phyloP scores from a whole-genome alignment of 2,888 invertebrate genomes.

The Iselma pallidipennis region DNA sequence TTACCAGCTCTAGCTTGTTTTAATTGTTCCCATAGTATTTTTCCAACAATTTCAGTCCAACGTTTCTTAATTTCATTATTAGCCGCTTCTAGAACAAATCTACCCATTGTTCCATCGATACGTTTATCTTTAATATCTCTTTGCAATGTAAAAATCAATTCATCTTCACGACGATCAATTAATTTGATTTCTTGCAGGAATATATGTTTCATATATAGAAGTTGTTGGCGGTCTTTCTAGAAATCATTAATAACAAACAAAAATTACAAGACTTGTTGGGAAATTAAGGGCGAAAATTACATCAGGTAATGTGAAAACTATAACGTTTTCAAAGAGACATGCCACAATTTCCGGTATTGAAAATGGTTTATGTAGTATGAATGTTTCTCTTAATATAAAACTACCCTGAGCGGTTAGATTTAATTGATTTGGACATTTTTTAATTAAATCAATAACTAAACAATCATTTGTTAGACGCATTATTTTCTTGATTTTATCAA shows the following conservation, averaged over 20 bases:
- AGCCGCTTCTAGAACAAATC: not conserved
- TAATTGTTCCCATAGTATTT: slow-evolving; percentile 4
- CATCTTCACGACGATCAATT: not conserved
- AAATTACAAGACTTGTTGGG: not conserved
- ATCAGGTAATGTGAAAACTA: not conserved
- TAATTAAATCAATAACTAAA: not conserved
- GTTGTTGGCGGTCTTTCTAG: not conserved
- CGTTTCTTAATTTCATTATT: not conserved
- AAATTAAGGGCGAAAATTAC: not conserved
- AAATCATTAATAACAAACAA: not conserved
- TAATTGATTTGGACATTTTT: not conserved
- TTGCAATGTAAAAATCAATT: not conserved
- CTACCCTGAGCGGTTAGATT: not conserved
- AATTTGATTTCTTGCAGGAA: not conserved
- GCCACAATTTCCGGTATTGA: not conserved
- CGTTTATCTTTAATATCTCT: not conserved
- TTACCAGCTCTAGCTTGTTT: not conserved
- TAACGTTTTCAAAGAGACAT: not conserved
- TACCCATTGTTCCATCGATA: not conserved
- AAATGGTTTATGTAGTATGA: not conserved
- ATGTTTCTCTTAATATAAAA: not conserved
- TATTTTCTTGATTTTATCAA: not conserved
- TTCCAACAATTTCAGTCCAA: slow-evolving; percentile 1
- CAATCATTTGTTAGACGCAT: not conserved
- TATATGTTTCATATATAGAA: not conserved